Evolutionary conservation across 1,140 invertebrate species (phyloP).

Genomic region (Acyrthosiphon pisum): DNA sequence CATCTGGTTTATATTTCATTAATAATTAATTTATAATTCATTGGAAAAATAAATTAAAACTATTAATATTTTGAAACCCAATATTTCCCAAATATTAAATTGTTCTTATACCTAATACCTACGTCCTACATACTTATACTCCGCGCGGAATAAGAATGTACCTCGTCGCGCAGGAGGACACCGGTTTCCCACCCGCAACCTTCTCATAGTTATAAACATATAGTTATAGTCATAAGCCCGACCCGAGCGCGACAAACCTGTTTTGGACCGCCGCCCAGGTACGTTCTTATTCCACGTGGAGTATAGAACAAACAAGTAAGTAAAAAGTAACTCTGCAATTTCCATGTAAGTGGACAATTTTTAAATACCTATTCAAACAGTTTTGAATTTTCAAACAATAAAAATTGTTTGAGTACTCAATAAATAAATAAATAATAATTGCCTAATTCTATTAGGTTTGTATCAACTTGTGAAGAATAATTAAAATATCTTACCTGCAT

Average conservation of each 20-base stretch:
- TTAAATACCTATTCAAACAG: too few relatives aligned
- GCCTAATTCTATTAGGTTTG: not conserved
- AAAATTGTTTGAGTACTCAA: not conserved
- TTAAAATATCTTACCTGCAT: conserved; percentile 83
- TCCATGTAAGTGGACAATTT: not conserved
- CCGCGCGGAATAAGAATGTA: too few relatives aligned
- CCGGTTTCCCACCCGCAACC: too few relatives aligned
- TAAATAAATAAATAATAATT: not conserved
- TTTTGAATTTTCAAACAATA: not conserved
- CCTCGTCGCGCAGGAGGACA: too few relatives aligned
- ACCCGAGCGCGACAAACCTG: too few relatives aligned
- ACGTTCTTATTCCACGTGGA: too few relatives aligned
- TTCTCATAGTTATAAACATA: too few relatives aligned
- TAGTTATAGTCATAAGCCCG: too few relatives aligned
- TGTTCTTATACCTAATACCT: not conserved
- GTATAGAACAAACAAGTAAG: too few relatives aligned
- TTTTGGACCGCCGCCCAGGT: too few relatives aligned
- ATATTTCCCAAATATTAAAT: not conserved
- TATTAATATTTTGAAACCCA: not conserved
- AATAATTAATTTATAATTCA: too few relatives aligned
- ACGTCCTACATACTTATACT: not conserved
- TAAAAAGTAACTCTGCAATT: not conserved
- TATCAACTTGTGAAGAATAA: not conserved
- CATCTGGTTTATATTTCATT: not conserved
- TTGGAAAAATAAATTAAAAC: not conserved